Conservation (phyloP, 2,113 vertebrate species). For the Melanerpes formicivorus region DNA sequence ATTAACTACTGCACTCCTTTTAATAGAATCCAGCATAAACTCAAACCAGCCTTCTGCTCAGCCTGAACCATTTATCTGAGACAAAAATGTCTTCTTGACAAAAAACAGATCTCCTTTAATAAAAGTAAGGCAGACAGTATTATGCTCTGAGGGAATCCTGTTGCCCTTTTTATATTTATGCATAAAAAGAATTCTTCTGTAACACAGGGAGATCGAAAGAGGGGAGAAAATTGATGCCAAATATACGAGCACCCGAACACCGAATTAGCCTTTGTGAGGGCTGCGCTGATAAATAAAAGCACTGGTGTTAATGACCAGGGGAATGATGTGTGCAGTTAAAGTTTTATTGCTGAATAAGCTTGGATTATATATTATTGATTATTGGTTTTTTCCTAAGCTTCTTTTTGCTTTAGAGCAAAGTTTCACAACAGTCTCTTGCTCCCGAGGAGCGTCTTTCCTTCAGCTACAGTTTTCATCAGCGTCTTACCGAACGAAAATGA, state of each 20-base stretch:
- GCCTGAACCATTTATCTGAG: conserved; percentile 79
- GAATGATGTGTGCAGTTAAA: conserved; percentile 9
- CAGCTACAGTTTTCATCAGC: conserved; percentile 13
- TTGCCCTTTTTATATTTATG: conserved; percentile 72
- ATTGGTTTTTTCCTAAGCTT: not conserved
- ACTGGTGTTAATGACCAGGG: conserved; percentile 30
- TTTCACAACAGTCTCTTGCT: conserved; percentile 16
- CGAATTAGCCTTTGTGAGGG: not conserved
- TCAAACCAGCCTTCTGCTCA: conserved; percentile 77
- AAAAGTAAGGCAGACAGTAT: conserved; percentile 79
- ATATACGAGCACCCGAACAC: not conserved
- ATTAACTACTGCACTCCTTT: conserved; percentile 79
- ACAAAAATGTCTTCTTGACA: conserved; percentile 85
- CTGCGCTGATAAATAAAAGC: conserved; percentile 2
- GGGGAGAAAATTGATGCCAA: conserved; percentile 5
- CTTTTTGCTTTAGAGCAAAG: not conserved
- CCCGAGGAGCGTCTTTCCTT: conserved; percentile 42
- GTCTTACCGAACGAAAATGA: conserved; percentile 47
- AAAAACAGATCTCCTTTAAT: conserved; percentile 88
- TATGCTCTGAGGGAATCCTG: conserved; percentile 82
- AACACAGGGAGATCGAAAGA: conserved; percentile 45
- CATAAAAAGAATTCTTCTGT: conserved; percentile 70
- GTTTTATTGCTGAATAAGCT: conserved; percentile 14
- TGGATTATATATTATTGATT: not conserved
- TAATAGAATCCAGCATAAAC: conserved; percentile 83